A percentile compares a stretch with the other conserved stretches of the same genome.
Conservation (phyloP, 1,140 invertebrate genomes). For the Drosophila lacertosa region DNA sequence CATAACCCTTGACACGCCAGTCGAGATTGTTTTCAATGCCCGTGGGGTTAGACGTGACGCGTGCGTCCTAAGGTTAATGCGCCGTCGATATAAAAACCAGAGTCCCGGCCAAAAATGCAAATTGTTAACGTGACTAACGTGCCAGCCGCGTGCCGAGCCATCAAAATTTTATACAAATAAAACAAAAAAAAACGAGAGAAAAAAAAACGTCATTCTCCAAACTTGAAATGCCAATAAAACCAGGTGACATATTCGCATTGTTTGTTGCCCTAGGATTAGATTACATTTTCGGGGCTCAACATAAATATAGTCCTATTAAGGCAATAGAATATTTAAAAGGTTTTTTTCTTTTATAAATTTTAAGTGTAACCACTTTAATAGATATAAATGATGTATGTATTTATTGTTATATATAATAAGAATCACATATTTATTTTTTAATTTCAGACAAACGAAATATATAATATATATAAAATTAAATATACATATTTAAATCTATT, state of each 20-base stretch:
- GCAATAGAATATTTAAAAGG: no score
- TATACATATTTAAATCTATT: no score
- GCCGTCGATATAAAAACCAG: constrained; percentile 52
- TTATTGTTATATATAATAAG: no score
- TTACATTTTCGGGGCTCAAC: background rate
- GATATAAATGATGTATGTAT: no score
- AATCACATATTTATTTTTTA: no score
- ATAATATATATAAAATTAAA: no score
- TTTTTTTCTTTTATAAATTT: no score
- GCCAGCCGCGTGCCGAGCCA: constrained; percentile 41
- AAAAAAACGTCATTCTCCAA: constrained; percentile 17
- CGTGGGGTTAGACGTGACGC: constrained; percentile 54
- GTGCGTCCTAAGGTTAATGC: constrained; percentile 68
- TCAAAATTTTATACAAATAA: constrained; percentile 46
- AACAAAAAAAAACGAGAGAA: background rate
- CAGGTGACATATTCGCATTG: constrained; percentile 20
- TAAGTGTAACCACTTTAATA: no score
- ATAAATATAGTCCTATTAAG: no score
- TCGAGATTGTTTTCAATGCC: constrained; percentile 68
- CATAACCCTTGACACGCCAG: constrained; percentile 63
- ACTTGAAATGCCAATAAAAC: constrained; percentile 36
- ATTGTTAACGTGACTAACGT: constrained; percentile 69
- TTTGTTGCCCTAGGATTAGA: constrained; percentile 1
- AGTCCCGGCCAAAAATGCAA: constrained; percentile 54
- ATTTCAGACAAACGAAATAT: constrained; percentile 66